Evolutionary conservation across 2,113 vertebrate genomes (phyloP).

Genomic region (Apaloderma vittatum): DNA sequence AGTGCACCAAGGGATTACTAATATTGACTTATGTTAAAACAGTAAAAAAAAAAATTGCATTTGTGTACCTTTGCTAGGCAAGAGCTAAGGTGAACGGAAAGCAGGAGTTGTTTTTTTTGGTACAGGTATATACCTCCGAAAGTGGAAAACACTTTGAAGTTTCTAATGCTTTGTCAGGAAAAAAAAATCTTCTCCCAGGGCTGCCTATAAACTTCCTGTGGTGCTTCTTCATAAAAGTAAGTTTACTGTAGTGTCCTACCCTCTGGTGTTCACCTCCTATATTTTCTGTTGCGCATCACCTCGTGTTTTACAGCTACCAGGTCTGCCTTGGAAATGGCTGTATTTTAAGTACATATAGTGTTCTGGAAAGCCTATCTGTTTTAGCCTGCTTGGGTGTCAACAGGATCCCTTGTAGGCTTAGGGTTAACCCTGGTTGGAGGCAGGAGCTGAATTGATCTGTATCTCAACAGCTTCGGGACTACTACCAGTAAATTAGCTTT

Average conservation of each 20-base stretch:
- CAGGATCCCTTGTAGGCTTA: background rate
- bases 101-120: background rate
- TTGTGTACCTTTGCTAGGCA: background rate
- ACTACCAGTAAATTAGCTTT: background rate
- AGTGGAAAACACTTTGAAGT: background rate
- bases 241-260: background rate
- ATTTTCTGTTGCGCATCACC: background rate
- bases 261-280: background rate
- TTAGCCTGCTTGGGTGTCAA: background rate
- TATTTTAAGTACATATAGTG: background rate
- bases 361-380: background rate
- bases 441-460: background rate
- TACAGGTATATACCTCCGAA: background rate
- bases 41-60: rapidly evolving
- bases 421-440: rapidly evolving
- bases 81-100: background rate
- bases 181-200: too few relatives aligned
- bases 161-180: background rate
- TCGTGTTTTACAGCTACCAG: background rate
- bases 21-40: background rate
- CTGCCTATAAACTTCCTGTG: rapidly evolving
- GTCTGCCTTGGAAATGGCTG: background rate
- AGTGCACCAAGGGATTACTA: background rate
- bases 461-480: background rate
- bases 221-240: background rate